Evolutionary conservation across 1,140 invertebrate genomes (phyloP), one percentile per base, ranked within the genome.

Genomic region (Trichogramma pretiosum): DNA sequence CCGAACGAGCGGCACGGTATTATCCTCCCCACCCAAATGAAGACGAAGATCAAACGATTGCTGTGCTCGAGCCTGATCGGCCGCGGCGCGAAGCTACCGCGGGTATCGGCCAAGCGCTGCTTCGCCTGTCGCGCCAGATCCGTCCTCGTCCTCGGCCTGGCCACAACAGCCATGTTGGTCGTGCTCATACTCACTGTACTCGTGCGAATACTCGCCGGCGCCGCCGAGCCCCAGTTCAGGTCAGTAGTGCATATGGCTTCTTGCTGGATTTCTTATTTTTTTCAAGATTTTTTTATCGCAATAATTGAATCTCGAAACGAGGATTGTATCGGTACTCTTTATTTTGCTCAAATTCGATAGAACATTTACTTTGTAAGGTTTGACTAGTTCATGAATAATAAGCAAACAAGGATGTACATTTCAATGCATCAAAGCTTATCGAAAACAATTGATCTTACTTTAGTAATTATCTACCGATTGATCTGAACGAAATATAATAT

Each of bases 131-230:
- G 3, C 35, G 17, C 16, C 33, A 11, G n/a, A 18, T 18, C 47
- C 54, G 49, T 28, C 22, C 40, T 56, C 32, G 38, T 41, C 22
- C 40, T 51, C 28, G 54, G 26, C 40, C 48, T 50, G 28, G 57
- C 36, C 35, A 50, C 32, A n/a, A n/a, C n/a, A n/a, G n/a, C n/a
- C n/a, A n/a, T n/a, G 39, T 67, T 67, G 59, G 33, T 65, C 10
- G 30, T 23, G 14, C 28, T 56, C 26, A 23, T 61, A 9, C 46
- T 59, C 26, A 26, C 50, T 5, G 23, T 51, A 11, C 36, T 60
- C 16, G 26, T 54, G 5, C 42, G 51, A 17, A 17, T 36, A 2
- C 14, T 16, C 8, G 44, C 23, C 21, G 46, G 48, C 34, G 56
- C 51, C 14, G 42, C 22, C 5, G 16, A 37, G 1, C 24, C 16